phyloP scores from a whole-genome alignment of 30 jellyfish, hydroid and myxozoan species.

The Clytia hemisphaerica region DNA sequence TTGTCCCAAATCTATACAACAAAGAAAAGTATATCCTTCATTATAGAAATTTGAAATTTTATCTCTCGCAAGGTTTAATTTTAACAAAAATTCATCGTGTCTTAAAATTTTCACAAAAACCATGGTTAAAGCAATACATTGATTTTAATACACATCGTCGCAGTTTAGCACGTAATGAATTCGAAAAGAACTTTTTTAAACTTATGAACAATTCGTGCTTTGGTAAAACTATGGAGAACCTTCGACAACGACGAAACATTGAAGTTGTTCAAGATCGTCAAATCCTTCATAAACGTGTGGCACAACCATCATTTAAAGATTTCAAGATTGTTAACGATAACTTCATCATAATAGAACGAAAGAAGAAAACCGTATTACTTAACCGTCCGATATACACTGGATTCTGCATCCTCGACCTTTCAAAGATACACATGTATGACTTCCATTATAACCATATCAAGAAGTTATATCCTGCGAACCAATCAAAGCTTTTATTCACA shows the following conservation, averaged over 20 bases:
- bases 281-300: no score
- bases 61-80: conserved; percentile 4
- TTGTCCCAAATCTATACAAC: conserved; percentile 39
- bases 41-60: conserved; percentile 34
- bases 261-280: background rate
- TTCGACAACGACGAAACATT: background rate
- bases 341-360: background rate
- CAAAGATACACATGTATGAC: background rate
- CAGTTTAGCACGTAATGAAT: background rate
- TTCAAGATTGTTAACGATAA: no score
- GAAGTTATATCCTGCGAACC: no score
- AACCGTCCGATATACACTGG: conserved; percentile 28
- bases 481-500: no score
- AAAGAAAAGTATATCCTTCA: conserved; percentile 49
- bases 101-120: background rate
- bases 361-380: background rate
- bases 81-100: conserved; percentile 12
- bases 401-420: conserved; percentile 3
- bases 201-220: background rate
- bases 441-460: conserved; percentile 19
- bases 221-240: conserved; percentile 9
- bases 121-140: conserved; percentile 18
- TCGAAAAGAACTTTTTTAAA: conserved; percentile 13
- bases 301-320: no score
- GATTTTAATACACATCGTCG: conserved; percentile 4